Conservation (phyloP, 2,888 invertebrate genomes). For the Sycophila texana region DNA sequence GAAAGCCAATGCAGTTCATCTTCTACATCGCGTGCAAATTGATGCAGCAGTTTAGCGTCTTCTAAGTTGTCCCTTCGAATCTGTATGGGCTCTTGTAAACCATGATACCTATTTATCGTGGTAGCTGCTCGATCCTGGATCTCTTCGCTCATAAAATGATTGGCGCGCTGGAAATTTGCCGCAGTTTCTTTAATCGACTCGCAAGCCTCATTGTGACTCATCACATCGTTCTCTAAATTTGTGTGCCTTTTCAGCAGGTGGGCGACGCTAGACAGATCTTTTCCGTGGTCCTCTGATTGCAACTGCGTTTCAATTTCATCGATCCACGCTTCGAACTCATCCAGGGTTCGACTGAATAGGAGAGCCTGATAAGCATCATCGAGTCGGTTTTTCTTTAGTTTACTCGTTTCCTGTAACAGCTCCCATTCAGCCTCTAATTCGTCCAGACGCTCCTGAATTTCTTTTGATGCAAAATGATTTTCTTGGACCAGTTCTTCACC, state of each 20-base stretch:
- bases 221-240: constrained; percentile 90
- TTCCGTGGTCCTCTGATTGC: constrained; percentile 87
- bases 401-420: constrained; percentile 88
- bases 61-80: constrained; percentile 94
- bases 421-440: constrained; percentile 93
- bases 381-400: constrained; percentile 88
- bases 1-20: constrained; percentile 95
- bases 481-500: constrained; percentile 77
- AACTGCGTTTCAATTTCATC: constrained; percentile 90
- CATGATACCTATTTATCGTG: constrained; percentile 82
- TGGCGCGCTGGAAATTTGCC: constrained; percentile 84
- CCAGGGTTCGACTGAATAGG: constrained; percentile 90
- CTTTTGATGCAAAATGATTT: constrained; percentile 92
- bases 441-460: constrained; percentile 89
- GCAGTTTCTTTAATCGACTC: constrained; percentile 88
- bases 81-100: constrained; percentile 92
- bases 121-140: constrained; percentile 85
- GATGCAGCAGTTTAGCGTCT: constrained; percentile 91
- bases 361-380: constrained; percentile 95
- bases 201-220: constrained; percentile 89
- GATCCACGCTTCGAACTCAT: constrained; percentile 96
- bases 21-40: constrained; percentile 93
- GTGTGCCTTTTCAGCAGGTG: constrained; percentile 88
- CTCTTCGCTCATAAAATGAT: constrained; percentile 94
- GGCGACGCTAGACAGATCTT: constrained; percentile 90